phyloP scores from a whole-genome alignment of 2,797 vertebrate species.

The Sarcophilus harrisii region DNA sequence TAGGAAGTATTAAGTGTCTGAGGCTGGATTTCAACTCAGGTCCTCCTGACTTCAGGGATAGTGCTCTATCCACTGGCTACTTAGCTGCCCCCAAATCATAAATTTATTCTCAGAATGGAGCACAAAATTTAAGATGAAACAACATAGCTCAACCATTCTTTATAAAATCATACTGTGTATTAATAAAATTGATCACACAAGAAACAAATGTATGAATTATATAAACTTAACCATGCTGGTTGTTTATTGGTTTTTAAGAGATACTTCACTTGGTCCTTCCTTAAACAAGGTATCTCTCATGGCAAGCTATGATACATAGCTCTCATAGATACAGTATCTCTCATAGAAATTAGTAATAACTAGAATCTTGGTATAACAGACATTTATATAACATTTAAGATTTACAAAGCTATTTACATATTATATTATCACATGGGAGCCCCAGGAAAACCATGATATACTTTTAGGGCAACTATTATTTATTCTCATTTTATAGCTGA shows the following conservation, averaged over 20 bases:
- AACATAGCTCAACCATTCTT: not conserved
- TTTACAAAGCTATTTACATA: not conserved
- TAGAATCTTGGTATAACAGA: not conserved
- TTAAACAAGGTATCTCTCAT: not conserved
- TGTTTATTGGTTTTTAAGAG: not conserved
- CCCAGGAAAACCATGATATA: not conserved
- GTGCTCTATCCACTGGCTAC: too few species aligned
- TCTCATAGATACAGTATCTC: not conserved
- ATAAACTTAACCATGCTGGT: not conserved
- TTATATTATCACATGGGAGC: not conserved
- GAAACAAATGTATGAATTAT: not conserved
- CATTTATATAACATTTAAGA: not conserved
- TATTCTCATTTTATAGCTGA: not conserved
- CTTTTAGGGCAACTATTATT: not conserved
- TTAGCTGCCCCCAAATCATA: not conserved
- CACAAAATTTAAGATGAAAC: not conserved
- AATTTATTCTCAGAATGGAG: not conserved
- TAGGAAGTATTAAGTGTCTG: too few species aligned
- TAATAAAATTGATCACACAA: not conserved
- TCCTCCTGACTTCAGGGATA: too few species aligned
- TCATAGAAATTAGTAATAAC: not conserved
- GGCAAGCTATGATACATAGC: not conserved
- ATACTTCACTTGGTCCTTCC: not conserved
- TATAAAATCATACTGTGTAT: not conserved
- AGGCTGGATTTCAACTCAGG: too few species aligned